phyloP scores from a whole-genome alignment of 2,113 vertebrate species.

The Melanocharis versteri region DNA sequence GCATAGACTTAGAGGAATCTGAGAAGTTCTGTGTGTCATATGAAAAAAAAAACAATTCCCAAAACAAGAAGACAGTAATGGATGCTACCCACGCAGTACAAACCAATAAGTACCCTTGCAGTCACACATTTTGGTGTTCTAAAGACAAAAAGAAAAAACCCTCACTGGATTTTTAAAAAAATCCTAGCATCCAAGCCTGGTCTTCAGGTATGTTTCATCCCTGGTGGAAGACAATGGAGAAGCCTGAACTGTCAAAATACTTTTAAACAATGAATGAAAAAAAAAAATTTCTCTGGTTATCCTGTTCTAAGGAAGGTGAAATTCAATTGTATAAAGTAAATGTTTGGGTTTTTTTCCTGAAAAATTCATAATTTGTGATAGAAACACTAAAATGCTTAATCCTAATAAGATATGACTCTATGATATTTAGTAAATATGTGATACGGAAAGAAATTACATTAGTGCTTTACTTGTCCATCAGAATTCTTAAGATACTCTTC shows the following conservation, averaged over 20 bases:
- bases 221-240: not conserved
- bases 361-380: not conserved
- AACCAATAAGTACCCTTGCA: not conserved
- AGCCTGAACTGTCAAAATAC: not conserved
- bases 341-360: not conserved
- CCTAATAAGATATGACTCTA: not conserved
- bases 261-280: not conserved
- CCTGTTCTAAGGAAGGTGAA: not conserved
- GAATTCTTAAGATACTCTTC: not conserved
- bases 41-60: not conserved
- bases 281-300: not conserved
- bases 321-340: not conserved
- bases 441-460: not conserved
- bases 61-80: not conserved
- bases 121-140: not conserved
- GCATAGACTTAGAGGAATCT: not conserved
- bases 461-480: not conserved
- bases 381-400: not conserved
- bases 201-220: not conserved
- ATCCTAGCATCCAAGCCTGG: not conserved
- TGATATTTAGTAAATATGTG: not conserved
- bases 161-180: not conserved
- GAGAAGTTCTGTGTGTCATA: not conserved
- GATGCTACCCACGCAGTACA: not conserved
- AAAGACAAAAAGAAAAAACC: not conserved